phyloP scores from a whole-genome alignment of 2,888 invertebrate genomes.

The Megaustenia siamemsis region DNA sequence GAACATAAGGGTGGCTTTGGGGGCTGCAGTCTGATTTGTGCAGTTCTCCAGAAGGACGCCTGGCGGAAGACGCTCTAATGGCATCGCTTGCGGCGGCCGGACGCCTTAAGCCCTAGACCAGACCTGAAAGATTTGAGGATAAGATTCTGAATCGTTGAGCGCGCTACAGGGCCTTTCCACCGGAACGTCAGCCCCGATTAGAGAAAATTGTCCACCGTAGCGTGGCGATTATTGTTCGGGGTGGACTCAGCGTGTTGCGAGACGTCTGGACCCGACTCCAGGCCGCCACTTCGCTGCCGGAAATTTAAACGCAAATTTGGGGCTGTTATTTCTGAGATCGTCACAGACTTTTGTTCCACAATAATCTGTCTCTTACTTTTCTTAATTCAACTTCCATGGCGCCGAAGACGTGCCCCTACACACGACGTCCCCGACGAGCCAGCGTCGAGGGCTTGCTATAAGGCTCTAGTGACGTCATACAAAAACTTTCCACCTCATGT shows the following conservation, averaged over 20 bases:
- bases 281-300: slow-evolving; percentile 57
- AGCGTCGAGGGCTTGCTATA: no score
- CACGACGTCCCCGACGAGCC: no score
- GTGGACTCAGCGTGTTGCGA: slow-evolving; percentile 35
- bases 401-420: not conserved
- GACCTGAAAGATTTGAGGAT: slow-evolving; percentile 37
- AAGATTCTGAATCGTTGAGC: slow-evolving; percentile 27
- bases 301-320: slow-evolving; percentile 57
- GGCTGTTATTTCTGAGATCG: slow-evolving; percentile 52
- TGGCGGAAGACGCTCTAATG: slow-evolving; percentile 41
- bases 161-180: slow-evolving; percentile 17
- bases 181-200: slow-evolving; percentile 40
- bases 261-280: slow-evolving; percentile 50
- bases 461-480: no score
- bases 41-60: slow-evolving; percentile 24
- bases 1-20: not conserved
- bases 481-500: no score
- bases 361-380: not conserved
- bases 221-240: slow-evolving; percentile 43
- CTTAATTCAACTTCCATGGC: not conserved
- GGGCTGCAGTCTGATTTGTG: not conserved
- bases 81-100: slow-evolving; percentile 14
- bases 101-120: slow-evolving; percentile 21
- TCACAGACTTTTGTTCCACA: slow-evolving; percentile 26
- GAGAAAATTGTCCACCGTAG: slow-evolving; percentile 44